phyloP scores from a whole-genome alignment of 2,113 vertebrate genomes.

The Phylloscopus whistleri region DNA sequence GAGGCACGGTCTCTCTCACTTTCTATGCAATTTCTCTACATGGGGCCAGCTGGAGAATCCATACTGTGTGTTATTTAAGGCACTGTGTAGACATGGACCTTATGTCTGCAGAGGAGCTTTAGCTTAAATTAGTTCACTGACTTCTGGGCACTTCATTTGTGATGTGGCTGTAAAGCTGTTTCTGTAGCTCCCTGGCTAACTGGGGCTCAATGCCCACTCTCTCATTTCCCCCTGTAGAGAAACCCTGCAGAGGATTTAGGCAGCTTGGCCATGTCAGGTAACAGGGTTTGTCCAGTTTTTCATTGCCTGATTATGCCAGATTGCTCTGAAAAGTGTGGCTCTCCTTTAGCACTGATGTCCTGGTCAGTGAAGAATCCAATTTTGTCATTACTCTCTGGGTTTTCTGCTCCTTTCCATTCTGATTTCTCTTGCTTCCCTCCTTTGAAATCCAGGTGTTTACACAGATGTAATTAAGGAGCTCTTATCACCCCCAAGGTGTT shows the following conservation, averaged over 20 bases:
- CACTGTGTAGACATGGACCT: not conserved
- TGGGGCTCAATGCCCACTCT: not conserved
- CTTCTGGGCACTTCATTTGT: not conserved
- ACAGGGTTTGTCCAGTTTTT: not conserved
- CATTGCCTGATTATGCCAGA: not conserved
- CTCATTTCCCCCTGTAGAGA: fast-evolving
- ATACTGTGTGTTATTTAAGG: not conserved
- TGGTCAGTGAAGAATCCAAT: not conserved
- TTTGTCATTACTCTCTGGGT: not conserved
- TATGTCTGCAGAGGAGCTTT: not conserved
- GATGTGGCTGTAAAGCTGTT: not conserved
- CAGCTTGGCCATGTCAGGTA: not conserved
- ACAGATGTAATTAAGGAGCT: not conserved
- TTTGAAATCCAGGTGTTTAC: not conserved
- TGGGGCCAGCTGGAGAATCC: not conserved
- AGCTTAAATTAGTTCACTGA: slow-evolving; percentile 29
- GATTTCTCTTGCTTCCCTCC: not conserved
- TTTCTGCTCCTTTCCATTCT: slow-evolving; percentile 25
- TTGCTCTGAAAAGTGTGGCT: not conserved
- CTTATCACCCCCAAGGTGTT: not conserved
- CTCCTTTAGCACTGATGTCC: not conserved
- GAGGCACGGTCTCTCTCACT: not conserved
- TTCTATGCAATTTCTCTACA: not conserved
- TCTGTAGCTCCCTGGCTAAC: not conserved
- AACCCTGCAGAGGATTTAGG: not conserved